Conservation (phyloP, 2,113 vertebrate genomes). For the Otus sunia region DNA sequence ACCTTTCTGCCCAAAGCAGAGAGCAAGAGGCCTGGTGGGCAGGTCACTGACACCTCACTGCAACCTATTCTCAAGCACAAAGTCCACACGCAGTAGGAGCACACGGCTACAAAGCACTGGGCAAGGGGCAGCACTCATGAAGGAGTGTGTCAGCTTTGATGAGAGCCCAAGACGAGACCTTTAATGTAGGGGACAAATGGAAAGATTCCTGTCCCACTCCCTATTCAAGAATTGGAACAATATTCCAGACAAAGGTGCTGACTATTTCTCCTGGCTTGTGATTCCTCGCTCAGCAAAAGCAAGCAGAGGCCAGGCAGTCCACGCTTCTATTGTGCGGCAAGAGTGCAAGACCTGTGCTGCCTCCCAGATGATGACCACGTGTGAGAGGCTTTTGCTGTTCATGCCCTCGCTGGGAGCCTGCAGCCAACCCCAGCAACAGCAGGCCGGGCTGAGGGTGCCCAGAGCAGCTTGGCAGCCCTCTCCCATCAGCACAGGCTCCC, state of each 20-base stretch:
- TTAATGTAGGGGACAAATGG: not conserved
- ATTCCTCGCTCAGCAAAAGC: not conserved
- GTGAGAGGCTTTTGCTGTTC: not conserved
- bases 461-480: not conserved
- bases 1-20: not conserved
- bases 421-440: not conserved
- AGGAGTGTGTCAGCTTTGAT: not conserved
- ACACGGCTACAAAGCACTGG: not conserved
- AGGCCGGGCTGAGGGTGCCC: not conserved
- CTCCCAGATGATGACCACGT: not conserved
- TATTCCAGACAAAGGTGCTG: not conserved
- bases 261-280: not conserved
- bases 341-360: not conserved
- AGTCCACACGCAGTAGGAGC: not conserved
- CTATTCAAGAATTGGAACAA: not conserved
- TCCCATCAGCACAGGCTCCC: rapidly evolving
- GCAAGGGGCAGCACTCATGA: not conserved
- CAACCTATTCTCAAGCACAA: not conserved
- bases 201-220: not conserved
- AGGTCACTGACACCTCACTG: not conserved
- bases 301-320: not conserved
- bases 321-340: too few species aligned
- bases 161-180: not conserved
- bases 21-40: not conserved
- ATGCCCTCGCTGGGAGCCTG: not conserved